phyloP scores from a whole-genome alignment of 2,797 vertebrate genomes.

The Pseudochirops cupreus region DNA sequence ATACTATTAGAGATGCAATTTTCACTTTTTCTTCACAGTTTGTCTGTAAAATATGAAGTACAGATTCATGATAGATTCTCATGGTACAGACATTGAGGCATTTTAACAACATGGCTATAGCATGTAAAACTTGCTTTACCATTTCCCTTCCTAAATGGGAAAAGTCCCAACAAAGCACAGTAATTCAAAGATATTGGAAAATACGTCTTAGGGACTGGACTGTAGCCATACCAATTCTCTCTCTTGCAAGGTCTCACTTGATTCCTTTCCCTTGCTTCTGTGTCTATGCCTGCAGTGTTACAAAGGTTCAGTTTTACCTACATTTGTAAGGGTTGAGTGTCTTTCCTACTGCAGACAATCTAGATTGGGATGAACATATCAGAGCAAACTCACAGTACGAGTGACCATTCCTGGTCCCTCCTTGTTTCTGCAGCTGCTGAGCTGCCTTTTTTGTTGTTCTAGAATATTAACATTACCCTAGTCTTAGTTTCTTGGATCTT shows the following conservation, averaged over 20 bases:
- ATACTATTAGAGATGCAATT: not conserved
- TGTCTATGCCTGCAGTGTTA: not conserved
- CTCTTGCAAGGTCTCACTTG: not conserved
- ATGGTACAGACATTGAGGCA: not conserved
- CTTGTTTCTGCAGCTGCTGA: not conserved
- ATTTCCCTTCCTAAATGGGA: not conserved
- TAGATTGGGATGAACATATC: not conserved
- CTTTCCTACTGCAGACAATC: not conserved
- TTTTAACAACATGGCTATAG: not conserved
- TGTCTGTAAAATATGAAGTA: not conserved
- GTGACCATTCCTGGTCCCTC: not conserved
- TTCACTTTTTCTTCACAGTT: not conserved
- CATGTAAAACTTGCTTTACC: not conserved
- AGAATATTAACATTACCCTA: not conserved
- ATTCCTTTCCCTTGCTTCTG: not conserved
- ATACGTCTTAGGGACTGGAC: not conserved
- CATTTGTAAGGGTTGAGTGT: not conserved
- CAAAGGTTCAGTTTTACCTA: not conserved
- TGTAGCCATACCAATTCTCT: not conserved
- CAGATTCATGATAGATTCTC: not conserved
- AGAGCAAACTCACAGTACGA: not conserved
- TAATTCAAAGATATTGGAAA: not conserved
- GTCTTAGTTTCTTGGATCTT: not conserved
- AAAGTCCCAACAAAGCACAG: not conserved
- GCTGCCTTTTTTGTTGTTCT: not conserved